Base-by-base conservation (phyloP, 2,113 vertebrate genomes). In the Clarias gariepinus region DNA sequence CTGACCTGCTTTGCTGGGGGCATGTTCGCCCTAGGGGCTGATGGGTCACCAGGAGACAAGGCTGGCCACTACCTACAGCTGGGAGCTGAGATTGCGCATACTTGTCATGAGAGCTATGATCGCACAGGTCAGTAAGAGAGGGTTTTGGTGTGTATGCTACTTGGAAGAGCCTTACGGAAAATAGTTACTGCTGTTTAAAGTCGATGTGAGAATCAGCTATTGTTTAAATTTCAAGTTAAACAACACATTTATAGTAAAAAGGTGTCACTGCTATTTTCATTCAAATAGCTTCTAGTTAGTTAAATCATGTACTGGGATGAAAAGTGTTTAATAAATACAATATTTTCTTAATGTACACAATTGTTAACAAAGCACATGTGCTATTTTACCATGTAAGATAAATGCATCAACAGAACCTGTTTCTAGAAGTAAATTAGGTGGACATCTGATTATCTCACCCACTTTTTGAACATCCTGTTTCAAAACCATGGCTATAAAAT, bases 1-100 rank as follows among this genome's bases (percentile, higher is more conserved):
- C 94, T 99, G 94, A 97, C 98, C 69, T 99, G 98, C 89, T 99
- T 99, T 89, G 98, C 98, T 52, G 98, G 98, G 0, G 98, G 98
- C 91, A 98, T 99, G 98, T 98, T 99, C 90, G 98, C 97, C 6
- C 91, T 99, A 84, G 98, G 98, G 83, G 98, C 98, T 28, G 98
- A 99, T 81, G 98, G 98, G 88, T 99, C 98, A 64, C 96, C 96
- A 30, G 96, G 95, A 77, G 97, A 99, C 92, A 98, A 98, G 94
- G 98, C 98, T 3, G 98, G 98, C 53, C 98, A 99, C 92, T 99
- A 98, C 89, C 93, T 99, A 90, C 98, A 99, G 87, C 97, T 99
- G 23, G 98, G 98, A 33, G 98, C 98, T 0, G 98, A 99, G 94
- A 99, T 99, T 90, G 98, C 98, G 60, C 97, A 97, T 92, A 99